Evolutionary conservation across 2,888 invertebrate genomes (phyloP), one percentile per base, ranked within the genome.

Genomic region (Philopedon plagiatum): DNA sequence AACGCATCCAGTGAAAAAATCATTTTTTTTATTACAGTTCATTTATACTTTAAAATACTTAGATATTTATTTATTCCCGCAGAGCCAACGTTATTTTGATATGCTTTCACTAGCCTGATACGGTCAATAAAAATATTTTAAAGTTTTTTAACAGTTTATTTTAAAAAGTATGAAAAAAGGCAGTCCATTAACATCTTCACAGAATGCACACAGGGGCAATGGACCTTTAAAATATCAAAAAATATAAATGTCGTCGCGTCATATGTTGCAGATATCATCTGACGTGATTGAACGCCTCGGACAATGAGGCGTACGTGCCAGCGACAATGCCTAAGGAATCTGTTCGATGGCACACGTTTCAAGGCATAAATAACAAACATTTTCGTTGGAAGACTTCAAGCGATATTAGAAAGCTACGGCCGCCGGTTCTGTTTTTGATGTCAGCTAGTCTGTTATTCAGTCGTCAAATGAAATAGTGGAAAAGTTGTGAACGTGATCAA

Each of bases 291-390:
- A 73, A 73, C 63, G 60, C 60, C 58, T 66, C 57, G 65, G 74
- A 76, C 77, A 76, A 77, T 75, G 74, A 77, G 76, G 71, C 18
- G 65, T 71, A 78, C 78, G 79, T 79, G 79, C 77, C 75, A 64
- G 63, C 69, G 49, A 74, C 76, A 74, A 68, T 74, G 75, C 74
- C 74, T 37, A 60, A 77, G 77, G 79, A 78, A 71, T 77, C 66
- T 68, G 37, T 56, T 65, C 61, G 73, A 73, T 65, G 70, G 61
- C 41, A 62, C 65, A 64, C 60, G 64, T 66, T 41, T 23, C 34
- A 13, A 21, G 21, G 57, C 63, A 74, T 74, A 74, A 74, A 70
- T 74, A 74, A 74, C 71, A 74, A 71, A 71, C 67, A 74, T 68
- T 71, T 67, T 63, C 26, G 39, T 64, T 26, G 57, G 67, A 5